Conservation (phyloP, 1,140 invertebrate species). For the Choristoneura fumiferana region DNA sequence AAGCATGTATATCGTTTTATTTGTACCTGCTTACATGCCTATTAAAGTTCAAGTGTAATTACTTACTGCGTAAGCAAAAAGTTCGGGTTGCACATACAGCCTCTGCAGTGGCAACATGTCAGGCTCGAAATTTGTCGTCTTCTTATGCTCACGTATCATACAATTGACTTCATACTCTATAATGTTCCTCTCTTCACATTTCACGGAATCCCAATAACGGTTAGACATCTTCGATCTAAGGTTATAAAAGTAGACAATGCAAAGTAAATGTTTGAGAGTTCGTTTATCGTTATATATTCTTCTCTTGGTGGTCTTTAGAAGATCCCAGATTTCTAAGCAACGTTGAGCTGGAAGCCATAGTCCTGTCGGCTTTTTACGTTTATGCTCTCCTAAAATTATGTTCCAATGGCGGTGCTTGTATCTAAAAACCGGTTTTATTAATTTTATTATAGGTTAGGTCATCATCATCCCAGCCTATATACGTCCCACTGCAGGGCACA, state of each 20-base stretch:
- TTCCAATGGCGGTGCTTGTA: slow-evolving; percentile 64
- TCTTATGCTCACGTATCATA: slow-evolving; percentile 38
- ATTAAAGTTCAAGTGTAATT: too few relatives aligned
- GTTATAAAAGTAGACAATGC: slow-evolving; percentile 44
- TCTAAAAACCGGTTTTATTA: slow-evolving; percentile 28
- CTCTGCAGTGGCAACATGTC: slow-evolving; percentile 31
- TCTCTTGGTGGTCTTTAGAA: slow-evolving; percentile 43
- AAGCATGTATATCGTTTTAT: too few relatives aligned
- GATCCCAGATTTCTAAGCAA: slow-evolving; percentile 61
- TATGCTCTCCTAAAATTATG: slow-evolving; percentile 56
- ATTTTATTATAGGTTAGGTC: too few relatives aligned
- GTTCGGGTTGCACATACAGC: slow-evolving; percentile 50
- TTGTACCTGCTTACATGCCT: too few relatives aligned
- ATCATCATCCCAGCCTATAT: too few relatives aligned
- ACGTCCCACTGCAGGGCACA: too few relatives aligned
- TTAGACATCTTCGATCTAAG: slow-evolving; percentile 21
- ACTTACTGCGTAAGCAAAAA: slow-evolving; percentile 39
- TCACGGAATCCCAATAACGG: slow-evolving; percentile 25
- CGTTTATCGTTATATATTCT: slow-evolving; percentile 40
- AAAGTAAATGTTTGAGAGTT: slow-evolving; percentile 48
- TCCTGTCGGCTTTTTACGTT: slow-evolving; percentile 37
- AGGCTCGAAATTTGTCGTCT: slow-evolving; percentile 20
- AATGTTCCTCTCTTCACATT: slow-evolving; percentile 36
- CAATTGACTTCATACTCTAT: slow-evolving; percentile 39
- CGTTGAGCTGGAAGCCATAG: slow-evolving; percentile 51